Base-by-base conservation (phyloP, 2,888 invertebrate species). In the Cryptops parisi region DNA sequence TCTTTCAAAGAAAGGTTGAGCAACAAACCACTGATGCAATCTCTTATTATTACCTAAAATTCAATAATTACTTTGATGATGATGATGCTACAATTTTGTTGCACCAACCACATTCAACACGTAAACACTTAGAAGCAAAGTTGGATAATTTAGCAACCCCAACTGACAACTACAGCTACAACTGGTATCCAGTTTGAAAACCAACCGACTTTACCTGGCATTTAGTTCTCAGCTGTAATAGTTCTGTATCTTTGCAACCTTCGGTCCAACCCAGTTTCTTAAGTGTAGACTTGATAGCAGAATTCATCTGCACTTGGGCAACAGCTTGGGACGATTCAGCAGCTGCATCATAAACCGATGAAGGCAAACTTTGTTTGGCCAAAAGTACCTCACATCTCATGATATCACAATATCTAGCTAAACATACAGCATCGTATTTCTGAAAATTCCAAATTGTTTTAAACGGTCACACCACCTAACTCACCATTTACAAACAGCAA, bases 341-440 rank as follows among this genome's bases (percentile, higher is more conserved):
- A 19, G 51, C 21, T 24, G 19, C 43, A 5, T 43, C 51, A 17
- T 19, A 17, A 17, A 51, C 21, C 15, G 43, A 17, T 33, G 43
- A 17, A 22, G 51, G 25, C 19, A 51, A 22, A 17, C 51, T 25
- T 17, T 51, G 51, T 43, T 58, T 57, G 21, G 54, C 53, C 47
- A 58, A 76, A 61, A 89, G 73, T 51, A 91, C 87, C 68, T 90
- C 88, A 70, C 93, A 93, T 61, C 93, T 79, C 83, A 93, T 89
- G 63, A 93, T 86, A 72, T 93, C 91, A 76, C 93, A 94, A 72
- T 84, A 91, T 70, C 91, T 89, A 50, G 90, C 88, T 64, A 91
- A 76, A 70, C 93, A 93, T 64, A 91, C 84, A 57, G 88, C 83
- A 70, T 90, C 89, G 72, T 89, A 87, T 53, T 83, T 87, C 90